Percentiles rank a stretch among this genome's conserved stretches.
Evolutionary conservation across 2,888 invertebrate species (phyloP).

Genomic region (Fragum fragum): DNA sequence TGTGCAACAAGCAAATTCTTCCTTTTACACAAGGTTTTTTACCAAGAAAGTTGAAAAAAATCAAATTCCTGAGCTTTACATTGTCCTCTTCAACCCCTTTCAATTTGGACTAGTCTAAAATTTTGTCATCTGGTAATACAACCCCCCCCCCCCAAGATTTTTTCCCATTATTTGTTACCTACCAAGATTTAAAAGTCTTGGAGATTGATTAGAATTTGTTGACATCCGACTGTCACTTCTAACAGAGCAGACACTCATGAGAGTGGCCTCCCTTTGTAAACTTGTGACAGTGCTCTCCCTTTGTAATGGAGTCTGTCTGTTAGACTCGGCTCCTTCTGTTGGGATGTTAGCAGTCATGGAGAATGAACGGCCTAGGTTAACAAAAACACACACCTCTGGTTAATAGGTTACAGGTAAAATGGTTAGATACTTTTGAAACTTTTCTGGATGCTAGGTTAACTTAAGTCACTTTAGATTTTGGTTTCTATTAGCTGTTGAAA

Average conservation of each 20-base stretch:
- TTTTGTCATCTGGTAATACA: no score
- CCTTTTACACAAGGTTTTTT: no score
- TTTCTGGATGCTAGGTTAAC: conserved; percentile 15
- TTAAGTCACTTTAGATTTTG: no score
- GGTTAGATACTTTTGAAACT: background rate
- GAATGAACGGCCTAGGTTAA: conserved; percentile 55
- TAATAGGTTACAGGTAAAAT: conserved; percentile 9
- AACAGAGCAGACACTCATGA: conserved; percentile 65
- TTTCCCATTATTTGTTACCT: conserved; percentile 39
- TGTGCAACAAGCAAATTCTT: no score
- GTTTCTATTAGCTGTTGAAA: no score
- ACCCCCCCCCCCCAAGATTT: no score
- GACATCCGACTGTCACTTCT: conserved; percentile 66
- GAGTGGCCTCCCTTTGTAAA: conserved; percentile 68
- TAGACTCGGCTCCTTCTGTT: conserved; percentile 40
- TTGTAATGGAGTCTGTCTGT: conserved; percentile 42
- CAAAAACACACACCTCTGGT: conserved; percentile 29
- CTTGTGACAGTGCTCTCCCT: conserved; percentile 61
- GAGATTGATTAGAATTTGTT: conserved; percentile 58
- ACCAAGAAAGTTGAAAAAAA: no score
- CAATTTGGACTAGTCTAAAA: no score
- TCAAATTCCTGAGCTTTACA: background rate
- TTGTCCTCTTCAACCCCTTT: no score
- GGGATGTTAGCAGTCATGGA: conserved; percentile 63
- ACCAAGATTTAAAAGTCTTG: conserved; percentile 66